phyloP scores from a whole-genome alignment of 2,113 vertebrate genomes.

The Thymallus thymallus region DNA sequence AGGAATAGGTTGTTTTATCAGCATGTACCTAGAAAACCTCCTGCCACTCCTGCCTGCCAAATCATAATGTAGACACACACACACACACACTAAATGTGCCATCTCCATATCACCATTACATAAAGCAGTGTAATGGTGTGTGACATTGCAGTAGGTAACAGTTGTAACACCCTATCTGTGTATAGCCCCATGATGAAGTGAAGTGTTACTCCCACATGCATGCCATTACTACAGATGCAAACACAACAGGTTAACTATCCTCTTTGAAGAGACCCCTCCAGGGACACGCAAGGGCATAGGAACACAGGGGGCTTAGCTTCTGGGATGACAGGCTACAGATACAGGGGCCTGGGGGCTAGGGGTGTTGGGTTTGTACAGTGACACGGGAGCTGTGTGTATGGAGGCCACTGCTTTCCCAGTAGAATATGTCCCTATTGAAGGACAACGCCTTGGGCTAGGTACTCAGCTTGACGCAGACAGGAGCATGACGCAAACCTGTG shows the following conservation, averaged over 20 bases:
- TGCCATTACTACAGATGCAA: conserved; percentile 36
- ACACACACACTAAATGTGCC: background rate
- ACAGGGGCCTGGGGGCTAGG: background rate
- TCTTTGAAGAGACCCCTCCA: too few species aligned
- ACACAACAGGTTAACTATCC: conserved; percentile 7
- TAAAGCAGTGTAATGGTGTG: background rate
- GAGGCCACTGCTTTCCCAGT: background rate
- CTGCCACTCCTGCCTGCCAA: too few species aligned
- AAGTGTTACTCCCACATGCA: conserved; percentile 12
- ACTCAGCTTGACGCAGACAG: background rate
- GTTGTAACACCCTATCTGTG: background rate
- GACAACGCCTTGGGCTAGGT: background rate
- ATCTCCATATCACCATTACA: background rate
- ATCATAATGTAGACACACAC: background rate
- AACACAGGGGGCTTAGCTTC: conserved; percentile 6
- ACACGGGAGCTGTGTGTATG: background rate
- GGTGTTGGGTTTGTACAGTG: background rate
- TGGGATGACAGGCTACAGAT: conserved; percentile 9
- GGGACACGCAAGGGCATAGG: background rate
- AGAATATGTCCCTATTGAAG: background rate
- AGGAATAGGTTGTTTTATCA: too few species aligned
- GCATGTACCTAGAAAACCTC: too few species aligned
- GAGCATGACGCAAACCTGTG: background rate
- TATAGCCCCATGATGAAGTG: conserved; percentile 9
- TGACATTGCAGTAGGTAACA: background rate